Percentiles rank a stretch among this genome's conserved stretches.
Evolutionary conservation across 2,888 invertebrate species (phyloP).

Genomic region (Harpalus rufipes): DNA sequence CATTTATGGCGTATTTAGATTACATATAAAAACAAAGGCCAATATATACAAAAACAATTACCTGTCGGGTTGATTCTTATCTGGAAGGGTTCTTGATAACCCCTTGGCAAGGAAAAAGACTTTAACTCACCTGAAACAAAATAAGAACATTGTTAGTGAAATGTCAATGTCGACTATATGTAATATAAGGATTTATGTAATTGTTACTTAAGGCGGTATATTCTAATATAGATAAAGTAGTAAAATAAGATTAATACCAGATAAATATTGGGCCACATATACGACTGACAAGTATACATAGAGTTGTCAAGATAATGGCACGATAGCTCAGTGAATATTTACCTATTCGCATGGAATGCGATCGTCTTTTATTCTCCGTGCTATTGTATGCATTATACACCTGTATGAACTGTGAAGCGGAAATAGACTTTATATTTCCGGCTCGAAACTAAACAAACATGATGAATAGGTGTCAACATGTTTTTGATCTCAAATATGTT

Average conservation of each 20-base stretch:
- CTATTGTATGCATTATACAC: slow-evolving; percentile 49
- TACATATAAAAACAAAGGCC: not conserved
- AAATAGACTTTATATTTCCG: slow-evolving; percentile 63
- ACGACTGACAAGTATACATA: not conserved
- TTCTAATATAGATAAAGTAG: slow-evolving; percentile 1
- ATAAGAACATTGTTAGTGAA: slow-evolving; percentile 69
- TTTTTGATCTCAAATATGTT: not conserved
- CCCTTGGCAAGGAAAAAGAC: slow-evolving; percentile 77
- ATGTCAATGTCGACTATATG: slow-evolving; percentile 25
- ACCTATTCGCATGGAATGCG: not conserved
- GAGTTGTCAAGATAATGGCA: not conserved
- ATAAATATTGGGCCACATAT: not conserved
- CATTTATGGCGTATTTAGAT: slow-evolving; percentile 23
- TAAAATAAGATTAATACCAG: not conserved
- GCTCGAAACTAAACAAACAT: not conserved
- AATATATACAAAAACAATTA: slow-evolving; percentile 39
- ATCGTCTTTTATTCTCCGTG: not conserved
- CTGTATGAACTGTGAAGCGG: slow-evolving; percentile 56
- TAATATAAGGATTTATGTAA: not conserved
- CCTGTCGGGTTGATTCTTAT: slow-evolving; percentile 51
- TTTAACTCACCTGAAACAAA: slow-evolving; percentile 82
- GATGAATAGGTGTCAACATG: not conserved
- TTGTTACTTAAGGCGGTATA: not conserved
- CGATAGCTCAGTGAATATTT: not conserved
- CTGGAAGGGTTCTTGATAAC: slow-evolving; percentile 69